phyloP scores from a whole-genome alignment of 2,113 vertebrate species.

The Probosciger aterrimus region DNA sequence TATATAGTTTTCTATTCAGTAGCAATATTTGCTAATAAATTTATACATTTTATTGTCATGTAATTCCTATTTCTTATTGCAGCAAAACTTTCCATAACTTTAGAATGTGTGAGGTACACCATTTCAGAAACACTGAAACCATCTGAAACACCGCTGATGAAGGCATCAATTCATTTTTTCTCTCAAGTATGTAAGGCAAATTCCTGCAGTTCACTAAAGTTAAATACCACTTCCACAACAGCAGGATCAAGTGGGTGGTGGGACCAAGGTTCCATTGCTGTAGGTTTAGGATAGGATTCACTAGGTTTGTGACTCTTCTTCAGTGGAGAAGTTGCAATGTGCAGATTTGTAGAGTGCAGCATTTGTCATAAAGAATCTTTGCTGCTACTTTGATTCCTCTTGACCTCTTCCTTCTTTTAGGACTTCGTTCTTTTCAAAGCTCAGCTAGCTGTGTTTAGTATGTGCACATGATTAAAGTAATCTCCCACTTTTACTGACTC shows the following conservation, averaged over 20 bases:
- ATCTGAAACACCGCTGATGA: neutral
- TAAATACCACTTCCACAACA: neutral
- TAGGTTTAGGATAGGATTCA: neutral
- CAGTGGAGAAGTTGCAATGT: neutral
- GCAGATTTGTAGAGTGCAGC: neutral
- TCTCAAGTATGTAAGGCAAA: neutral
- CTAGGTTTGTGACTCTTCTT: neutral
- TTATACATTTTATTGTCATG: neutral
- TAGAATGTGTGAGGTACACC: neutral
- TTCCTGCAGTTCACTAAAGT: neutral
- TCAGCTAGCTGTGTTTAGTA: neutral
- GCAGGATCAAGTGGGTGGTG: neutral
- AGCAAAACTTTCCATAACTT: neutral
- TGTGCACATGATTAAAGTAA: neutral
- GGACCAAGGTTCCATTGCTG: neutral
- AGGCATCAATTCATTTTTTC: neutral
- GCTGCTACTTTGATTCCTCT: neutral
- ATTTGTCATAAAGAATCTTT: neutral
- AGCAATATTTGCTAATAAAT: neutral
- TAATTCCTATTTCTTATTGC: neutral
- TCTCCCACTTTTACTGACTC: neutral
- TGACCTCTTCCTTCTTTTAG: neutral
- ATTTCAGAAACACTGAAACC: neutral
- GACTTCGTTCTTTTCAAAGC: neutral
- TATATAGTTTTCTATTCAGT: neutral